phyloP scores from a whole-genome alignment of 2,113 vertebrate genomes.

The Laterallus jamaicensis region DNA sequence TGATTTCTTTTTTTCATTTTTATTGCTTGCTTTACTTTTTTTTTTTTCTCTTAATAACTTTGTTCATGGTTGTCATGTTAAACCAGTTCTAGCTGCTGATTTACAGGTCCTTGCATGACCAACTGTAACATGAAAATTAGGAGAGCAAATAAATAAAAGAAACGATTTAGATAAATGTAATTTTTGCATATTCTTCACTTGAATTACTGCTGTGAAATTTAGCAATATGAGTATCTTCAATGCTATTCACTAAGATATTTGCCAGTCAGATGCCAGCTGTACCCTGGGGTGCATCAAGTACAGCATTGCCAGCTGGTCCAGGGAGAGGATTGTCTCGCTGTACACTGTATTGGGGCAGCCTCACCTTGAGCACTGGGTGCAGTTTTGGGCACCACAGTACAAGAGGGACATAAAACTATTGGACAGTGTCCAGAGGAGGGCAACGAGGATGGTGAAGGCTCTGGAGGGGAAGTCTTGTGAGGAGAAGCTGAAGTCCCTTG shows the following conservation, averaged over 20 bases:
- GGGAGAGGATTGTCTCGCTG: too few relatives aligned
- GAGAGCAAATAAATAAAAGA: background rate
- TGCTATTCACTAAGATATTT: background rate
- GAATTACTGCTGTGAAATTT: background rate
- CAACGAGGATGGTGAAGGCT: too few relatives aligned
- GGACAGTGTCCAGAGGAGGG: too few relatives aligned
- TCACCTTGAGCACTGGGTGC: too few relatives aligned
- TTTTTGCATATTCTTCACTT: background rate
- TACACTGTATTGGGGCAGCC: too few relatives aligned
- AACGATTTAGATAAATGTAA: background rate
- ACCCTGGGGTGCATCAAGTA: too few relatives aligned
- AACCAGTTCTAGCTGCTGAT: background rate
- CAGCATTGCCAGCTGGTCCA: too few relatives aligned
- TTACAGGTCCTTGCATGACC: background rate
- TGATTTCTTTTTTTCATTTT: background rate
- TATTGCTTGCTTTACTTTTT: background rate
- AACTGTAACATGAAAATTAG: background rate
- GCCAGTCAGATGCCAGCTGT: background rate
- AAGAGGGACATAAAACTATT: too few relatives aligned
- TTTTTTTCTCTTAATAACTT: background rate
- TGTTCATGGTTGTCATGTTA: background rate
- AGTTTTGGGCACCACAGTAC: too few relatives aligned
- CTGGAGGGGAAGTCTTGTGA: too few relatives aligned
- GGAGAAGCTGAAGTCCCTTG: too few relatives aligned
- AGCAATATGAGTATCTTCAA: background rate